Base-by-base conservation (phyloP, 2,888 invertebrate genomes). In the Acanthacorydalis orientalis region DNA sequence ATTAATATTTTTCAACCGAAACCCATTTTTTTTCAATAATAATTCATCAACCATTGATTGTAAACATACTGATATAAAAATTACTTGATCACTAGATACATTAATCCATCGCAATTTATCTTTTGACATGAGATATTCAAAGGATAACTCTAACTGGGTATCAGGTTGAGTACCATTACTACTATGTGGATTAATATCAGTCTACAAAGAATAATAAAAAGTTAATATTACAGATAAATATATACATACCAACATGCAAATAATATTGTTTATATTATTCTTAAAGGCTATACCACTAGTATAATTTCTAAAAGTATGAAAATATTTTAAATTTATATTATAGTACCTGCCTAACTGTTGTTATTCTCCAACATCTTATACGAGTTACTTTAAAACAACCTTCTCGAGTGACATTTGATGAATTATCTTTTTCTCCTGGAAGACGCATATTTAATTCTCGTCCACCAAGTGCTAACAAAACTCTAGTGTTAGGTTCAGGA, bases 291-390 rank as follows among this genome's bases (percentile, higher is more conserved):
- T n/a, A n/a, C n/a, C n/a, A n/a, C n/a, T n/a, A n/a, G n/a, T n/a
- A n/a, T n/a, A n/a, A n/a, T n/a, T n/a, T n/a, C n/a, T n/a, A n/a
- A n/a, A n/a, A n/a, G n/a, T n/a, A n/a, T n/a, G n/a, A n/a, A n/a
- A n/a, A n/a, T n/a, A n/a, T n/a, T n/a, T n/a, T n/a, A 11, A 2
- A 37, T 37, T 4, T 34, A 14, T 44, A 15, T 14, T 10, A 49
- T 39, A 45, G 74, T 64, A 84, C 83, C 55, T 70, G 69, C 61
- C 85, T 83, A 56, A 83, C 70, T 1, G 90, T 87, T 15, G 91
- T 92, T 43, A 97, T 91, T 56, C 96, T 76, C 97, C 97, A 98
- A 59, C 95, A 95, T 49, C 91, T 77, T 85, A 97, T 96, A 56
- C 96, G 73, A 1, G 95, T 96, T 37, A 96, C 91, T 65, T 90